phyloP scores from a whole-genome alignment of 2,113 vertebrate species.

The Orientallactaga bullata region DNA sequence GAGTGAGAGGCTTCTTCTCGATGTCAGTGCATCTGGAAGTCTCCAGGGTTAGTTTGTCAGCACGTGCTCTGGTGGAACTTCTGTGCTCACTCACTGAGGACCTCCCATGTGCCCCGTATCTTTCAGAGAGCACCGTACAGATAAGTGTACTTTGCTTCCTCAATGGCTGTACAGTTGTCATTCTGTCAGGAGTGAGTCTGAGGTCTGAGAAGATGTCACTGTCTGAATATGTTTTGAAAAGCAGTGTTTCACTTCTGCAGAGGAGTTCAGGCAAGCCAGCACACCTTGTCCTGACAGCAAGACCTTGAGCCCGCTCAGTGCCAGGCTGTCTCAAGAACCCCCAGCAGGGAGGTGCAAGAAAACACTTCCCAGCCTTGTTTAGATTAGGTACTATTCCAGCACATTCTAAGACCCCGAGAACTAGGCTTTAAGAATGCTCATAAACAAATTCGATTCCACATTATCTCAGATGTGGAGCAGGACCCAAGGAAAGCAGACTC shows the following conservation, averaged over 20 bases:
- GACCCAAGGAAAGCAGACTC: slow-evolving; percentile 44
- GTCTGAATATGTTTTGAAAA: neutral
- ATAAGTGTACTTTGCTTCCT: neutral
- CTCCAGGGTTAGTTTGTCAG: neutral
- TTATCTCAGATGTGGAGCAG: slow-evolving; percentile 45
- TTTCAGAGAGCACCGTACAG: neutral
- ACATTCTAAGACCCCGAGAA: neutral
- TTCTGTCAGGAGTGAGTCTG: neutral
- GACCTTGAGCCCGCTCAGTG: neutral
- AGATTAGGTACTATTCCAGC: neutral
- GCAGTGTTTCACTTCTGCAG: neutral
- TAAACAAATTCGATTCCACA: neutral
- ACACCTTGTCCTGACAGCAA: too few species aligned
- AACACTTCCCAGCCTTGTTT: neutral
- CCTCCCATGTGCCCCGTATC: neutral
- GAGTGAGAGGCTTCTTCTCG: neutral
- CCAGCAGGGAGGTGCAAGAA: too few species aligned
- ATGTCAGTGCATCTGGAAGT: neutral
- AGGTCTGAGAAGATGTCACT: neutral
- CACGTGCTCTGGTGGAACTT: accelerated
- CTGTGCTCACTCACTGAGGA: neutral
- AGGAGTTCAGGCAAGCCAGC: neutral
- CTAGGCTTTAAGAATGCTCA: neutral
- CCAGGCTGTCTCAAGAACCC: accelerated
- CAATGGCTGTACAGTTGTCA: neutral